A percentile compares a stretch with the other conserved stretches of the same genome.
Conservation (phyloP, 2,888 invertebrate genomes). For the Cheilosia vulpina region DNA sequence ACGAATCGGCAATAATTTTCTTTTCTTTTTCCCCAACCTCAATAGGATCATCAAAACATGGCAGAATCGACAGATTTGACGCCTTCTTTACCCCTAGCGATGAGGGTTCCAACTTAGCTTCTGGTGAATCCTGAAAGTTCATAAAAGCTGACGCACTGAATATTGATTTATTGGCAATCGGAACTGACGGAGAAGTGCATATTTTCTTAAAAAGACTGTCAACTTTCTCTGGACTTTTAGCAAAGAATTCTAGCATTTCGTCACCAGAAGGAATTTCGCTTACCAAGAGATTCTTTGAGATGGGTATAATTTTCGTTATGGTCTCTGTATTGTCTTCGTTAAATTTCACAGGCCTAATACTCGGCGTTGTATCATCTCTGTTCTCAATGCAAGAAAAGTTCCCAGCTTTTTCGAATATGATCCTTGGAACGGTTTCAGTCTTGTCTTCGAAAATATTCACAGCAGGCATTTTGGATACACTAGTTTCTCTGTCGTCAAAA, state of each 20-base stretch:
- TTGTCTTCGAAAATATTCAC: constrained; percentile 77
- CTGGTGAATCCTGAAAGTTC: constrained; percentile 65
- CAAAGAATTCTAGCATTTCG: constrained; percentile 75
- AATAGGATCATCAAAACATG: constrained; percentile 32
- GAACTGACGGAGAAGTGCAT: constrained; percentile 17
- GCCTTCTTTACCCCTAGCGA: constrained; percentile 1
- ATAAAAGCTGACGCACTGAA: constrained; percentile 60
- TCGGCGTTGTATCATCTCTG: constrained; percentile 78
- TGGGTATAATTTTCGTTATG: constrained; percentile 77
- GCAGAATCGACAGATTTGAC: constrained; percentile 21
- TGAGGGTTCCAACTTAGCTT: constrained; percentile 20
- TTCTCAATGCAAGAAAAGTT: constrained; percentile 80
- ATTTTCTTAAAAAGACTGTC: constrained; percentile 6
- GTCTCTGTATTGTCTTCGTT: constrained; percentile 82
- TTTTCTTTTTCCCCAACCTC: not conserved
- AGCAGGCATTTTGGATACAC: constrained; percentile 27
- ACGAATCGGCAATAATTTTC: constrained; percentile 14
- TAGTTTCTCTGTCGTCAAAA: constrained; percentile 48
- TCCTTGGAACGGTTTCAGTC: constrained; percentile 75
- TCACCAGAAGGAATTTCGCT: constrained; percentile 53
- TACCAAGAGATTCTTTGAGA: constrained; percentile 17
- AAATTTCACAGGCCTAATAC: constrained; percentile 63
- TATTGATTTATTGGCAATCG: constrained; percentile 40
- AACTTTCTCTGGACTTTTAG: constrained; percentile 51
- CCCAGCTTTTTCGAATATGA: constrained; percentile 76